Conservation (phyloP, 35 echinoderm and acorn worm genomes). For the Acanthaster planci region DNA sequence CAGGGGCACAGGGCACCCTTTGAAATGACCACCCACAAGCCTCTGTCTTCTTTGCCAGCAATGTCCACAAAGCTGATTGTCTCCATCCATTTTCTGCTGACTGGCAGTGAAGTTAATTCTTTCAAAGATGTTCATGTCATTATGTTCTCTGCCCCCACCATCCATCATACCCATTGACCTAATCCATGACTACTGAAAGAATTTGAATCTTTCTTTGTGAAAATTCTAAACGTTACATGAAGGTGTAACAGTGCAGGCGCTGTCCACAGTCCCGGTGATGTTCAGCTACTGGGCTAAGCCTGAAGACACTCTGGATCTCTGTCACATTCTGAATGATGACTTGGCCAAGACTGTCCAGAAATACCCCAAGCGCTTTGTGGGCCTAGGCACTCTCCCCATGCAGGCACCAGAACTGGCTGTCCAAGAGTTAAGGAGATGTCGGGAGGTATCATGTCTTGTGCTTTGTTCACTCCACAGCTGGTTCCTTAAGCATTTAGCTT, state of each 20-base stretch:
- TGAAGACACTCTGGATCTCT: conserved; percentile 95
- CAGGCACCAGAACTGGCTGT: conserved; percentile 94
- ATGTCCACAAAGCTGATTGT: too few species aligned
- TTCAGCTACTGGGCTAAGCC: conserved; percentile 99
- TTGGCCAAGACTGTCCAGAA: conserved; percentile 84
- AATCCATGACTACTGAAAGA: too few species aligned
- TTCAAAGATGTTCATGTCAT: too few species aligned
- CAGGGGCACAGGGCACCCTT: too few species aligned
- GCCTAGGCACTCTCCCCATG: conserved; percentile 89
- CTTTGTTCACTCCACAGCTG: too few species aligned
- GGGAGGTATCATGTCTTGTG: conserved; percentile 21
- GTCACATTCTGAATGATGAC: conserved; percentile 86
- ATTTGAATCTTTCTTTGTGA: too few species aligned
- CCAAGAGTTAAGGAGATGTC: conserved; percentile 73
- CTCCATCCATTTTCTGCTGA: too few species aligned
- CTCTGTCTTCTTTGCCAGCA: too few species aligned
- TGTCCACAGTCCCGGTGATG: conserved; percentile 97
- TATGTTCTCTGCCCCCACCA: too few species aligned
- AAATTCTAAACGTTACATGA: neutral
- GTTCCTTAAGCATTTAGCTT: neutral
- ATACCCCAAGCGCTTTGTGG: conserved; percentile 81
- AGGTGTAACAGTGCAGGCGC: conserved; percentile 96
- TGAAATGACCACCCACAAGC: too few species aligned
- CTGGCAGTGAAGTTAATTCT: too few species aligned
- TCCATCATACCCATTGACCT: too few species aligned